These are phyloP conservation scores for Salmo trutta DNA, from an alignment of 2,797 vertebrate genomes.

Conservation along the genomic window DNA sequence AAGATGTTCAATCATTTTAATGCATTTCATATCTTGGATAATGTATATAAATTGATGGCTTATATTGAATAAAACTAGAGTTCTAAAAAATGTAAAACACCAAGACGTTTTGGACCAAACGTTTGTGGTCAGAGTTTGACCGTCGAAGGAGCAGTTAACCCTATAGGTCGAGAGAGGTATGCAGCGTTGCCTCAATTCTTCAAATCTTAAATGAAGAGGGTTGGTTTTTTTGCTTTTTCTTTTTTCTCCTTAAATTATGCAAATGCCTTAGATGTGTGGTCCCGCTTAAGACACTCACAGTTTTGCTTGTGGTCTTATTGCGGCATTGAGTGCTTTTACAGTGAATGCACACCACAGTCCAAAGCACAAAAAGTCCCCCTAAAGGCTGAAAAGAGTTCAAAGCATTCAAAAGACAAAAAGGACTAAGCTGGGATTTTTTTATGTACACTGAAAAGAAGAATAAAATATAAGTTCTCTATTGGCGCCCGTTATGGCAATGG, in stretches of 20 bases:
- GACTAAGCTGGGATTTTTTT: constrained; percentile 99
- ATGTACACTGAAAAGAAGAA: constrained; percentile 99
- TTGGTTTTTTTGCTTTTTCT: constrained; percentile 63
- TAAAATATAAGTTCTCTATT: constrained; percentile 98
- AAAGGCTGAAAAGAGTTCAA: constrained; percentile 99
- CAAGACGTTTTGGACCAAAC: constrained; percentile 52
- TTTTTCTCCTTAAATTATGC: constrained; percentile 92
- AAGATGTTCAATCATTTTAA: constrained; percentile 41
- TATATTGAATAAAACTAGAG: constrained; percentile 37
- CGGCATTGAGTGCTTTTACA: constrained; percentile 98
- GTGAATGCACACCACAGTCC: constrained; percentile 97
- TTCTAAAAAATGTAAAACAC: constrained; percentile 47
- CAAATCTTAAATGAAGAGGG: constrained; percentile 79
- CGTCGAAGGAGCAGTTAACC: constrained; percentile 56
- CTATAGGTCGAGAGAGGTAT: constrained; percentile 75
- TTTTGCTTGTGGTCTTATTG: constrained; percentile 99
- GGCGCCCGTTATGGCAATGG: constrained; percentile 92
- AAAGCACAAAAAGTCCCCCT: constrained; percentile 95
- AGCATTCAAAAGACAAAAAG: constrained; percentile 99
- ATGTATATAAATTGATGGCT: constrained; percentile 24
- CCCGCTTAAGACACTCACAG: constrained; percentile 96
- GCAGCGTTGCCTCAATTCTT: constrained; percentile 71
- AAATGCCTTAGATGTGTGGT: constrained; percentile 99
- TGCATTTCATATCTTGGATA: constrained; percentile 38
- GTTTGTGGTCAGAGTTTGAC: constrained; percentile 60